Evolutionary conservation across 2,113 vertebrate genomes (phyloP), one percentile per base, ranked within the genome.

Genomic region (Vulpes vulpes): DNA sequence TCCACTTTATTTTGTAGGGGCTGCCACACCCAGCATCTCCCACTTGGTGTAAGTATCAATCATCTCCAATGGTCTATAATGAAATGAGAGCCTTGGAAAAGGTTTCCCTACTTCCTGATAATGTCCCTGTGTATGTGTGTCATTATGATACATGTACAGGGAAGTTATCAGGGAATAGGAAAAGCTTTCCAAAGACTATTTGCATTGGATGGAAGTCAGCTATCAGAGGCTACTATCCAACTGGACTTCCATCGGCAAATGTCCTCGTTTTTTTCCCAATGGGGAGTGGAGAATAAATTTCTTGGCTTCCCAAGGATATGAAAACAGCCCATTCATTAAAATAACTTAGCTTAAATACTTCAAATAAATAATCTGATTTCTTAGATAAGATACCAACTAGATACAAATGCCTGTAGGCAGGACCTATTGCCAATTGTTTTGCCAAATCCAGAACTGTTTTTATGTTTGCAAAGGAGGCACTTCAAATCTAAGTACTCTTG

Each of bases 291-390:
- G 35, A 76, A 62, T 71, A 14, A 51, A 91, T 92, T 95, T 96
- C 79, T 76, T 95, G 60, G 43, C 49, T 88, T 93, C 84, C 82
- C 11, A 82, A 91, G 43, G 22, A 5, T 85, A 71, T n/a, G 38
- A 62, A 95, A 62, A 67, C 5, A 83, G 53, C 14, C 51, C 0
- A 27, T 87, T 59, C 76, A 81, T 94, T 83, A 89, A 89, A 69
- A 35, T 53, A 86, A 87, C 12, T 87, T 85, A 82, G 78, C 38
- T 96, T 94, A 79, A 27, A 38, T 62, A 19, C 12, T 95, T 95
- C 16, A 67, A 91, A 87, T 90, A 89, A 88, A 80, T 4, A 73
- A 43, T 89, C 25, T 74, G 38, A 91, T 92, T 74, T 89, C 53
- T 79, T 91, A 91, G 49, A 74, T 69, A 90, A 90, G 10, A 51